Conservation (phyloP, 2,113 vertebrate genomes). For the Hydrolagus affinis region DNA sequence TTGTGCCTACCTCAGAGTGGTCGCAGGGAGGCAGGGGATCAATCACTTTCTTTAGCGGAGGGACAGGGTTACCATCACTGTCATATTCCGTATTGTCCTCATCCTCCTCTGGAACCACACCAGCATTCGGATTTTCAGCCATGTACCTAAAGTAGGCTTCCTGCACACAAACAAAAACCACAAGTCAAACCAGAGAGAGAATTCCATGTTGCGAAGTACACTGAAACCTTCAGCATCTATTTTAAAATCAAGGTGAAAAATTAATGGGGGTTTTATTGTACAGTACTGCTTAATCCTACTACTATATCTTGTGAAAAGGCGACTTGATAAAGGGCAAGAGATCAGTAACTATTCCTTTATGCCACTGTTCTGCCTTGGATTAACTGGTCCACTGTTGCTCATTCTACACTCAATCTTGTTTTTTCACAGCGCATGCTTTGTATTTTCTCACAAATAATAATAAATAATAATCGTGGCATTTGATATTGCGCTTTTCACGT, state of each 20-base stretch:
- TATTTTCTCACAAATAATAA: too few species aligned
- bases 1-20: slow-evolving; percentile 76
- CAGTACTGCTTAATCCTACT: background rate
- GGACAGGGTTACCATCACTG: slow-evolving; percentile 94
- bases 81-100: slow-evolving; percentile 94
- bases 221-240: background rate
- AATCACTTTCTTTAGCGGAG: slow-evolving; percentile 78
- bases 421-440: too few species aligned
- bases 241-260: background rate
- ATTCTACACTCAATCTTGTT: too few species aligned
- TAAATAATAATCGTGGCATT: too few species aligned
- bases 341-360: background rate
- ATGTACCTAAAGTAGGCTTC: slow-evolving; percentile 98
- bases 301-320: background rate
- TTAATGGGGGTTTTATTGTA: background rate
- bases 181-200: slow-evolving; percentile 22
- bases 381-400: too few species aligned
- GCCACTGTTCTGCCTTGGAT: background rate
- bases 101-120: slow-evolving; percentile 84
- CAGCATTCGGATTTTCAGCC: slow-evolving; percentile 96
- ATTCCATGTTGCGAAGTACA: background rate
- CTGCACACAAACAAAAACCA: slow-evolving; percentile 71
- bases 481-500: too few species aligned
- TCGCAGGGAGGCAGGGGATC: slow-evolving; percentile 91
- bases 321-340: too few species aligned